Percentiles rank a stretch among this genome's conserved stretches.
These are phyloP conservation scores for Seriola dumerili DNA, from an alignment of 2,113 vertebrate species.

Conservation along the genomic window DNA sequence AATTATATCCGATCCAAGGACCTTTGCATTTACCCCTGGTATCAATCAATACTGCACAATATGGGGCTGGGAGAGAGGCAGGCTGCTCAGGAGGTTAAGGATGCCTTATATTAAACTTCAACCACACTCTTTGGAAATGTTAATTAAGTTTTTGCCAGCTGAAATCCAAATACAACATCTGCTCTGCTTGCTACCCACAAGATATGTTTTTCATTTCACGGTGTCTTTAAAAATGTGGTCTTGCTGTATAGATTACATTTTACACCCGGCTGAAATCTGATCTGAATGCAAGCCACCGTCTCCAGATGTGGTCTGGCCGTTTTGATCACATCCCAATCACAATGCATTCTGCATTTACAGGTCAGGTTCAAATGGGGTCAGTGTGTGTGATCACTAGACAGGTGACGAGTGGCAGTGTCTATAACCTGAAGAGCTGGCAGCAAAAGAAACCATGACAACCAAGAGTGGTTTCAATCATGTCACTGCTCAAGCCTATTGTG, in stretches of 20 bases:
- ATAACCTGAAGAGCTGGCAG: not conserved
- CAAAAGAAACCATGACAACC: not conserved
- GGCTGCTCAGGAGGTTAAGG: no score
- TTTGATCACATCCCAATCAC: not conserved
- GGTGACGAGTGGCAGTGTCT: not conserved
- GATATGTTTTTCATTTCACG: no score
- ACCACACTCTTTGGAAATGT: no score
- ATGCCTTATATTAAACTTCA: no score
- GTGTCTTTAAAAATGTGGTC: no score
- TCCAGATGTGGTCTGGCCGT: not conserved
- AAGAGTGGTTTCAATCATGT: not conserved
- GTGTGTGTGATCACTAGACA: not conserved
- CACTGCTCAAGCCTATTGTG: not conserved
- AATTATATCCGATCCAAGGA: no score
- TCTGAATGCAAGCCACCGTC: not conserved
- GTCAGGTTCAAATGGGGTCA: not conserved
- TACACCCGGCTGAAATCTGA: not conserved
- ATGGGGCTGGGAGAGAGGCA: no score
- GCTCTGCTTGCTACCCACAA: no score
- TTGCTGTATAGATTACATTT: not conserved
- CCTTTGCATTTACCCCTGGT: no score
- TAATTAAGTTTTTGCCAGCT: no score
- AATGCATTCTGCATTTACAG: not conserved
- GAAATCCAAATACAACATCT: no score
- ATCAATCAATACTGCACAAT: no score